A percentile compares a stretch with the other conserved stretches of the same genome.
Evolutionary conservation across 92 coral and sea anemone genomes (phyloP).

Genomic region (Muricea muricata): DNA sequence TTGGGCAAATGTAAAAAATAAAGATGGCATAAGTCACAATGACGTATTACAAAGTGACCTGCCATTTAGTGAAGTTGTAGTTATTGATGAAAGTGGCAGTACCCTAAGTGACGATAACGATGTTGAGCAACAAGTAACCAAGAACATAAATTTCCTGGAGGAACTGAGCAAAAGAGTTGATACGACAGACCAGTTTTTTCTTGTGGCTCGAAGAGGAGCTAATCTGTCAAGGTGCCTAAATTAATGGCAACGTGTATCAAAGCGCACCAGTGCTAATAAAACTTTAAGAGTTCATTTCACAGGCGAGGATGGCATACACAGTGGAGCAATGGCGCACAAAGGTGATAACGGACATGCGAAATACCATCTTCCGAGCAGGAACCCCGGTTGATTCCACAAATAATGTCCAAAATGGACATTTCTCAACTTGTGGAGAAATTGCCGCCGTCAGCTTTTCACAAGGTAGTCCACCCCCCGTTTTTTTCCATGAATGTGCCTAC

Average conservation of each 20-base stretch:
- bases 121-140: no score
- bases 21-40: no score
- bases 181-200: neutral
- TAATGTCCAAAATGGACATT: conserved; percentile 45
- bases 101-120: no score
- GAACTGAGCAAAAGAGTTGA: neutral
- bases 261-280: no score
- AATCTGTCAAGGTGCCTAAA: neutral
- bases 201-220: neutral
- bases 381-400: conserved; percentile 42
- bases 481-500: conserved; percentile 56
- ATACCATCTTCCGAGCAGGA: conserved; percentile 39
- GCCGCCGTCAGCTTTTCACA: conserved; percentile 53
- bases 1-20: neutral
- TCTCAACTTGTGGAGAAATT: conserved; percentile 58
- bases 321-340: conserved; percentile 42
- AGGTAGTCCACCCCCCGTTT: conserved; percentile 58
- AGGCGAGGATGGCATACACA: conserved; percentile 47
- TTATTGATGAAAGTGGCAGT: no score
- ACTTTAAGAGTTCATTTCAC: conserved; percentile 44
- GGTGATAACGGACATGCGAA: conserved; percentile 10
- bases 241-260: neutral
- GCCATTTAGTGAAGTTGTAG: no score
- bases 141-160: neutral
- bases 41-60: no score